phyloP scores from a whole-genome alignment of 2,888 invertebrate species.

The Polyploca ridens region DNA sequence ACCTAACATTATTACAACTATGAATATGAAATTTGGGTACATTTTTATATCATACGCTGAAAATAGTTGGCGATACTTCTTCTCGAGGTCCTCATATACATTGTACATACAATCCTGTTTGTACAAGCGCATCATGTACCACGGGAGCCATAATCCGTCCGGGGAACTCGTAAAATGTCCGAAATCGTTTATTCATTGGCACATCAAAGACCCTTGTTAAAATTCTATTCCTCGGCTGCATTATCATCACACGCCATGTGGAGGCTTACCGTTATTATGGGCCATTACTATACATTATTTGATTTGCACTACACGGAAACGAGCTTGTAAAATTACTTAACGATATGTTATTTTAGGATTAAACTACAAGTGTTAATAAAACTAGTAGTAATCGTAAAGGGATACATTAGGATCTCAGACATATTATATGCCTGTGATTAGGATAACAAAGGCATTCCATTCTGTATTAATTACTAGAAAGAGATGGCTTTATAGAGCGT shows the following conservation, averaged over 20 bases:
- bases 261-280: conserved; percentile 36
- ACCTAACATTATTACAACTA: conserved; percentile 2
- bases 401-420: not conserved
- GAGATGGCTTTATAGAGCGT: too few species aligned
- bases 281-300: conserved; percentile 26
- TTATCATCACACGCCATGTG: conserved; percentile 45
- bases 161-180: conserved; percentile 63
- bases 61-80: not conserved
- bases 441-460: not conserved
- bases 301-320: not conserved
- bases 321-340: not conserved
- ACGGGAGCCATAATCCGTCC: conserved; percentile 53
- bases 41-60: not conserved
- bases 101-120: conserved; percentile 34
- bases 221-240: conserved; percentile 64
- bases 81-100: conserved; percentile 18
- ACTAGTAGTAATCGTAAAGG: not conserved
- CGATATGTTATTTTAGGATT: conserved; percentile 14
- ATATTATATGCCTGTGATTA: too few species aligned
- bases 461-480: not conserved
- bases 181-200: conserved; percentile 76
- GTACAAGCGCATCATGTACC: conserved; percentile 33
- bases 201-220: conserved; percentile 70
- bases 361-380: conserved; percentile 7
- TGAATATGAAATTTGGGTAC: not conserved